Base-by-base conservation (phyloP, 2,888 invertebrate species). In the Anaspis maculata region DNA sequence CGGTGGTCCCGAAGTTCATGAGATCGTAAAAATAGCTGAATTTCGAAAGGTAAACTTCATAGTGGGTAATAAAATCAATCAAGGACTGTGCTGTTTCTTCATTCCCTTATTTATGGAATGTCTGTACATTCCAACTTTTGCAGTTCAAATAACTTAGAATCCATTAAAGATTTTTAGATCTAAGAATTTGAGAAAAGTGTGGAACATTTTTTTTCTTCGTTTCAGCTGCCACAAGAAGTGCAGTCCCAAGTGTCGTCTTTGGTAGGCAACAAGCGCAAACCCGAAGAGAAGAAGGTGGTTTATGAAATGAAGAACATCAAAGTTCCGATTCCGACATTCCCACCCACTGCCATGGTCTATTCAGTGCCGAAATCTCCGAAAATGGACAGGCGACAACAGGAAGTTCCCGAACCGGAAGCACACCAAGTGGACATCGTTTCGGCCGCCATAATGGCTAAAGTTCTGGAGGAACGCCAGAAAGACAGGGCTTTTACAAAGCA, bases 391-490 rank as follows among this genome's bases (percentile, higher is more conserved):
- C 57, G 57, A 33, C 50, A 59, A 11, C 12, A 21, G 3, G 30
- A 19, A 19, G 66, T 70, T 30, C 71, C 72, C 12, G 71, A 73
- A 32, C 70, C 69, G 38, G 76, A 77, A 34, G 68, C 73, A 23
- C 74, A 74, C 44, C 74, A 74, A 44, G 77, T 82, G 31, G 83
- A 83, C 52, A 76, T 82, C 50, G 82, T 84, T 9, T 90, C 90
- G 3, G 89, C 90, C 13, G 84, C 89, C 6, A 80, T 89, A 30
- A 85, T 91, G 84, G 89, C 90, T 2, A 90, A 90, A 70, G 86
- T 90, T 41, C 70, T 92, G 15, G 87, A 91, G 64, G 89, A 90
- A 54, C 74, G 86, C 39, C 88, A 89, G 49, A 79, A 83, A 39
- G 88, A 89, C 49, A 64, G 76, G 44, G 78, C 82, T 33, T 76